These are phyloP conservation scores for Pinna nobilis DNA, from an alignment of 1,140 invertebrate species.

Conservation along the genomic window DNA sequence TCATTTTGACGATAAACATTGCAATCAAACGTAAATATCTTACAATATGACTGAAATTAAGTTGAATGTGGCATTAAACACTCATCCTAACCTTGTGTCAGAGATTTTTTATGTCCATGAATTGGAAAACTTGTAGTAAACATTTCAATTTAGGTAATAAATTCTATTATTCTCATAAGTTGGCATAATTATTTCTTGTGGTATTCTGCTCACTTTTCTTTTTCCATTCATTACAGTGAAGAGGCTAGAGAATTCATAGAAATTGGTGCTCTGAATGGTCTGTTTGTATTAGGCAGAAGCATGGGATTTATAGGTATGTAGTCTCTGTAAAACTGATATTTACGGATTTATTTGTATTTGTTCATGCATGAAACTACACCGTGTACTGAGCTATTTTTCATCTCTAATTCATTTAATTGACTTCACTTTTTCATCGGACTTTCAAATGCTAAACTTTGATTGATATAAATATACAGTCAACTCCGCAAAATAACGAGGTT, in stretches of 20 bases:
- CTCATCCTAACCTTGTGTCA: too few relatives aligned
- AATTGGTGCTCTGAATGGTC: conserved; percentile 97
- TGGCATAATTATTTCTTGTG: too few relatives aligned
- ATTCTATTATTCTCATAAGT: too few relatives aligned
- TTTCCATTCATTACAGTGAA: conserved; percentile 87
- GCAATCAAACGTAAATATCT: not conserved
- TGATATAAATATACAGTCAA: too few relatives aligned
- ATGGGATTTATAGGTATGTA: conserved; percentile 96
- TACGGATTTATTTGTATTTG: not conserved
- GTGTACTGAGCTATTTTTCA: not conserved
- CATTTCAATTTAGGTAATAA: too few relatives aligned
- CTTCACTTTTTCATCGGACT: not conserved
- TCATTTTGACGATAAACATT: not conserved
- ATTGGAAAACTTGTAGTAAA: too few relatives aligned
- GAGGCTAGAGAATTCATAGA: conserved; percentile 99
- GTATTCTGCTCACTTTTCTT: too few relatives aligned
- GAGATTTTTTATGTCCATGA: too few relatives aligned
- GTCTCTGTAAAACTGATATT: not conserved
- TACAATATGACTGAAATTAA: too few relatives aligned
- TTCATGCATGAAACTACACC: not conserved
- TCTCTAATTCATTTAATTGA: not conserved
- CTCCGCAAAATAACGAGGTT: too few relatives aligned
- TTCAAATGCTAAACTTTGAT: too few relatives aligned
- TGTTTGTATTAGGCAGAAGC: conserved; percentile 98
- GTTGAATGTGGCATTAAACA: too few relatives aligned